Base-by-base conservation (phyloP, 1,140 invertebrate species). In the Ceratina calcarata region DNA sequence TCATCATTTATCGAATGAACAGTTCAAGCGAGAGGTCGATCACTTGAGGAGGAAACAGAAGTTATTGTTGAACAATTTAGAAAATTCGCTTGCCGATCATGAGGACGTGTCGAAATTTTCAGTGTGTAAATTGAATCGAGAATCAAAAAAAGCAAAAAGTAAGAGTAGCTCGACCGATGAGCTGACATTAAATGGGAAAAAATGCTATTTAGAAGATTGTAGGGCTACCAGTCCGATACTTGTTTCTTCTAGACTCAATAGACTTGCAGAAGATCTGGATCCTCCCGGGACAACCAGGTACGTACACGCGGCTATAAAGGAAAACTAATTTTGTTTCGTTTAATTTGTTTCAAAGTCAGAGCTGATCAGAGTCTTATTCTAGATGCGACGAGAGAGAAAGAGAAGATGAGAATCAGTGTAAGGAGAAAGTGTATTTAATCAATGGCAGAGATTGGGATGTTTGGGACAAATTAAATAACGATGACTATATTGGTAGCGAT, bases 21-120 rank as follows among this genome's bases (percentile, higher is more conserved):
- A 96, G 76, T 96, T 96, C 90, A 95, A 95, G 89, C 94, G 94
- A 22, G 95, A 95, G 49, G 86, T 96, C 27, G 94, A 95, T 87
- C 93, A 93, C 68, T 89, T 96, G n/a, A 94, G 94, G 75, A 94
- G 95, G 73, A 95, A 95, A 83, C 95, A 95, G 84, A 93, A 93
- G 77, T 87, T 94, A 20, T 93, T 95, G 83, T 89, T 95, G 53
- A 93, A 94, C 49, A 90, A 94, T 86, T 89, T 95, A 32, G 93
- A 93, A 51, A 92, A 93, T 81, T 89, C 93, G 12, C 92, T 94
- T 69, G 87, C 91, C 49, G 91, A 88, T 55, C 89, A 91, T 22
- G 37, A 62, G 15, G 89, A 92, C 66, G 78, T 87, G 13, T 78
- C 62, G 3, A 51, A 32, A 73, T 51, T 78, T 22, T 81, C 73